A percentile compares a stretch with the other conserved stretches of the same genome.
phyloP scores from a whole-genome alignment of 2,797 vertebrate genomes.

The Gallinago nigripennis region DNA sequence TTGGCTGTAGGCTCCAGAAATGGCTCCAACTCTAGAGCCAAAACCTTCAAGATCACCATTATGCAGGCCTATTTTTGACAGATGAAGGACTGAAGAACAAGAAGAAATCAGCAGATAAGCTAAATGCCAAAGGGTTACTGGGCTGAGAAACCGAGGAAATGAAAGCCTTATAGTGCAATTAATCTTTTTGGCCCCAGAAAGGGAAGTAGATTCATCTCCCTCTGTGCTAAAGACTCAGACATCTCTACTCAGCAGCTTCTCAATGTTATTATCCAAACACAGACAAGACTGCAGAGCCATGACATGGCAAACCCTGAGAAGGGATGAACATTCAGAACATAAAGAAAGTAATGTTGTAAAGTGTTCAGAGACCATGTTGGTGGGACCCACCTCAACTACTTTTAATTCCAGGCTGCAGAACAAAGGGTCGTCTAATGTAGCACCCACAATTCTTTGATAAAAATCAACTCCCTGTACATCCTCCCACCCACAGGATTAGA shows the following conservation, averaged over 20 bases:
- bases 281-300: not conserved
- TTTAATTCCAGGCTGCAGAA: not conserved
- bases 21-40: not conserved
- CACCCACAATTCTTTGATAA: not conserved
- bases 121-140: not conserved
- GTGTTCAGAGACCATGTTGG: not conserved
- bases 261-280: not conserved
- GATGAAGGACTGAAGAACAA: not conserved
- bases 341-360: not conserved
- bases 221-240: not conserved
- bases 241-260: conserved; percentile 13
- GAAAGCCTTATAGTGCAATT: not conserved
- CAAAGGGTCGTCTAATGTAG: not conserved
- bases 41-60: not conserved
- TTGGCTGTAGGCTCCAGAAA: not conserved
- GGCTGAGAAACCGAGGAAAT: not conserved
- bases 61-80: not conserved
- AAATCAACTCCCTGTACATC: not conserved
- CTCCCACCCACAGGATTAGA: not conserved
- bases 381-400: not conserved
- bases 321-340: not conserved
- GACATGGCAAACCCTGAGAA: not conserved
- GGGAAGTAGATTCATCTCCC: not conserved
- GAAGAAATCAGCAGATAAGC: not conserved
- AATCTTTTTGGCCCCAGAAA: not conserved